A percentile compares a stretch with the other conserved stretches of the same genome.
phyloP scores from a whole-genome alignment of 2,888 invertebrate genomes.

The Ferrisia virgata region DNA sequence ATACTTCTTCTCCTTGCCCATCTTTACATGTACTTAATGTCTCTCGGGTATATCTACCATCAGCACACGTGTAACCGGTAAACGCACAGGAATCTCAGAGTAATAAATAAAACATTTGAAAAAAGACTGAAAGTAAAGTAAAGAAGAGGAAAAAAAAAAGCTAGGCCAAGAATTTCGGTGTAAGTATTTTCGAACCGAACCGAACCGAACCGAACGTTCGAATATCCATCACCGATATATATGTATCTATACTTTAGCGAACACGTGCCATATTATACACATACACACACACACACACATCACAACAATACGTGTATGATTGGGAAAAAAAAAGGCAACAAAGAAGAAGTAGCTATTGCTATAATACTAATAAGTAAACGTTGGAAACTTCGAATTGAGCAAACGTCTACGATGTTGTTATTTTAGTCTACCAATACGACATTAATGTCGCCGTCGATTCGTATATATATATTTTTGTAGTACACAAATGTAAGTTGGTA shows the following conservation, averaged over 20 bases:
- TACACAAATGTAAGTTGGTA: too few relatives aligned
- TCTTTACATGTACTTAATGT: background rate
- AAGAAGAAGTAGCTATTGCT: background rate
- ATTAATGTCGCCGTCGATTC: background rate
- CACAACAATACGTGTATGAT: background rate
- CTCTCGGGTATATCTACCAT: background rate
- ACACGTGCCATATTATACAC: background rate
- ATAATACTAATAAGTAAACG: background rate
- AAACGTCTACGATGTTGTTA: background rate
- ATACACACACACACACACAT: too few relatives aligned
- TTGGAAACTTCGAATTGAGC: background rate
- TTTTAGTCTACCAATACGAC: background rate
- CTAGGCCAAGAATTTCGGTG: background rate
- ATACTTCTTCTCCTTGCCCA: background rate
- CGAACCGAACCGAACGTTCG: too few relatives aligned
- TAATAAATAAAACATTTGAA: background rate
- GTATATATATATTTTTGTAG: too few relatives aligned
- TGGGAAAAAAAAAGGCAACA: background rate
- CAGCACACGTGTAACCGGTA: background rate
- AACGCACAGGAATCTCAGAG: background rate
- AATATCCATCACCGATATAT: background rate
- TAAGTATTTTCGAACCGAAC: too few relatives aligned
- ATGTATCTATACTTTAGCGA: background rate
- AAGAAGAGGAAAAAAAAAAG: background rate
- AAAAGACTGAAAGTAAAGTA: background rate